Evolutionary conservation across 2,113 vertebrate species (phyloP).

Genomic region (Brachyhypopomus gauderio): DNA sequence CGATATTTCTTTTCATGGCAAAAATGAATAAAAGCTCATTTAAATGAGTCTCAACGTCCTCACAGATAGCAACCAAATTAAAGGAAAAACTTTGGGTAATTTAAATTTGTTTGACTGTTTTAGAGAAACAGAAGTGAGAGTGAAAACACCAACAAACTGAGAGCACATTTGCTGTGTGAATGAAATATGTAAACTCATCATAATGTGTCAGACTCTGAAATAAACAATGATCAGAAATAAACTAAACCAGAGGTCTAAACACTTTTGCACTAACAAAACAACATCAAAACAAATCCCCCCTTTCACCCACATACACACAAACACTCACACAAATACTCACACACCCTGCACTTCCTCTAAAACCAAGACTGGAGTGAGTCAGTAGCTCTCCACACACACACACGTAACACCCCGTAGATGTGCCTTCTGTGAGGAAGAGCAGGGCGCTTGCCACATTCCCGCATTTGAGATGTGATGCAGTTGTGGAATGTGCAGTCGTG

Average conservation of each 20-base stretch:
- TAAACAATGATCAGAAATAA: background rate
- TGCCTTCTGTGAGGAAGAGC: background rate
- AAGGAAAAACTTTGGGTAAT: conserved; percentile 15
- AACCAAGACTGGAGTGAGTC: conserved; percentile 6
- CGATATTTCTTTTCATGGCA: conserved; percentile 24
- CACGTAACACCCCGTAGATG: background rate
- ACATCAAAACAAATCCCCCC: background rate
- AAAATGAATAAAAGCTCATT: conserved; percentile 37
- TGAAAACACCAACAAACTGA: background rate
- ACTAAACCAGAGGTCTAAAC: background rate
- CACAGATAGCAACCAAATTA: conserved; percentile 27
- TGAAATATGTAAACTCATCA: too few relatives aligned
- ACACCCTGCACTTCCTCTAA: background rate
- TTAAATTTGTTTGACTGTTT: background rate
- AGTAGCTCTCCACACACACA: background rate
- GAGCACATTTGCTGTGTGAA: background rate
- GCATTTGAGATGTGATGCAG: conserved; percentile 37
- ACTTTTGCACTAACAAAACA: background rate
- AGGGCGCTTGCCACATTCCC: conserved; percentile 4
- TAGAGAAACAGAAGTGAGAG: background rate
- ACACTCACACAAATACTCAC: background rate
- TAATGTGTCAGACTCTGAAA: background rate
- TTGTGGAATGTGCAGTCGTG: conserved; percentile 15
- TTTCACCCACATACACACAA: background rate
- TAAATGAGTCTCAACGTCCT: conserved; percentile 39